Base-by-base conservation (phyloP, 2,888 invertebrate species). In the Chloroclysta siterata region DNA sequence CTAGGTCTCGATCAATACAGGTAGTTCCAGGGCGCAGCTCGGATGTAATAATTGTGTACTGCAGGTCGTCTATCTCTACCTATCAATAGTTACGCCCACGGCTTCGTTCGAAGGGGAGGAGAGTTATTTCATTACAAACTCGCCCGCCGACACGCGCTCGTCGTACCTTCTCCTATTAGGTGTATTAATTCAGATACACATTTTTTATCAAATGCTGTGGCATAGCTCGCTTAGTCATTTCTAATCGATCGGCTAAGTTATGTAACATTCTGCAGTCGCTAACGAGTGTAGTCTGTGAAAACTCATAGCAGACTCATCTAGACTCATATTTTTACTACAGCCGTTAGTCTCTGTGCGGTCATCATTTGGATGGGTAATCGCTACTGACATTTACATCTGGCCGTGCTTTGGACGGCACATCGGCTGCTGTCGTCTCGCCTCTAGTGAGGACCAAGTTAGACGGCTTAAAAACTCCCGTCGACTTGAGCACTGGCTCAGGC, bases 1-100 rank as follows among this genome's bases (percentile, higher is more conserved):
- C 13, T 7, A 29, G 51, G 28, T 48, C 47, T 53, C 57, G 63
- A 63, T 63, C 63, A 51, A 63, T 63, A 58, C 56, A 14, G n/a
- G n/a, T 39, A 22, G 50, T 52, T 51, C 46, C 42, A 15, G 48
- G 17, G 53, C 33, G 50, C 29, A 36, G 55, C 52, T 46, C 46
- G 29, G 29, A 13, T 28, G 41, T 44, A 46, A 46, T 61, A 55
- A 52, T 61, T 48, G 48, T n/a, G 22, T 47, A 22, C 22, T 28
- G n/a, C 46, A 46, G 46, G 17, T 46, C 3, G 46, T 10, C 15
- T 46, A 46, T 46, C n/a, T 42, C 46, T 46, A 46, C 11, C 17
- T 46, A 46, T 17, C 17, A 17, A 3, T 46, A 46, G 14, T 4
- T 2, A 46, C 17, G 46, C 17, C 46, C 46, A 11, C 0, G 46